A percentile compares a stretch with the other conserved stretches of the same genome.
Evolutionary conservation across 2,113 vertebrate genomes (phyloP).

Genomic region (Coptodon rendalli): DNA sequence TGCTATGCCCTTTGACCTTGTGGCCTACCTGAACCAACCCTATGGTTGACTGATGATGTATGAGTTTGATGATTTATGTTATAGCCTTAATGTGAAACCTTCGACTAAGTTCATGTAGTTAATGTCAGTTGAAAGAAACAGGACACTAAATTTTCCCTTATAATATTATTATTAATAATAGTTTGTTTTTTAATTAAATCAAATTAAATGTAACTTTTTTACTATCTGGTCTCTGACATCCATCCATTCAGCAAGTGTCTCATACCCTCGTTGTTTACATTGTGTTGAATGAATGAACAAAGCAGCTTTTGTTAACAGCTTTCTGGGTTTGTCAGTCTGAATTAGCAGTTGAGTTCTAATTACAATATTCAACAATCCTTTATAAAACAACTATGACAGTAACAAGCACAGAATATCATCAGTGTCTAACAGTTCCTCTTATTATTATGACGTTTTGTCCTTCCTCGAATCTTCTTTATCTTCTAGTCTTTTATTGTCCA

Average conservation of each 20-base stretch:
- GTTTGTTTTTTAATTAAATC: neutral
- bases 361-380: neutral
- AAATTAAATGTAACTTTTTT: neutral
- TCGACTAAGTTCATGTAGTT: neutral
- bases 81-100: neutral
- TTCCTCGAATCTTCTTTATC: neutral
- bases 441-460: neutral
- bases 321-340: neutral
- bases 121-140: neutral
- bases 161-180: neutral
- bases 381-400: neutral
- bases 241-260: neutral
- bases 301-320: neutral
- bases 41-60: neutral
- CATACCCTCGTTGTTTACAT: neutral
- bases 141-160: neutral
- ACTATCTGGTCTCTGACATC: neutral
- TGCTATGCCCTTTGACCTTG: neutral
- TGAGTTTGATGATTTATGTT: neutral
- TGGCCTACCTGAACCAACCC: neutral
- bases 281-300: neutral
- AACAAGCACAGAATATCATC: neutral
- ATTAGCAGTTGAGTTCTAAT: neutral
- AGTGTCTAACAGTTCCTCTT: neutral
- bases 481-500: neutral